Evolutionary conservation across 1,140 invertebrate genomes (phyloP).

Genomic region (Vollenhovia emeryi): DNA sequence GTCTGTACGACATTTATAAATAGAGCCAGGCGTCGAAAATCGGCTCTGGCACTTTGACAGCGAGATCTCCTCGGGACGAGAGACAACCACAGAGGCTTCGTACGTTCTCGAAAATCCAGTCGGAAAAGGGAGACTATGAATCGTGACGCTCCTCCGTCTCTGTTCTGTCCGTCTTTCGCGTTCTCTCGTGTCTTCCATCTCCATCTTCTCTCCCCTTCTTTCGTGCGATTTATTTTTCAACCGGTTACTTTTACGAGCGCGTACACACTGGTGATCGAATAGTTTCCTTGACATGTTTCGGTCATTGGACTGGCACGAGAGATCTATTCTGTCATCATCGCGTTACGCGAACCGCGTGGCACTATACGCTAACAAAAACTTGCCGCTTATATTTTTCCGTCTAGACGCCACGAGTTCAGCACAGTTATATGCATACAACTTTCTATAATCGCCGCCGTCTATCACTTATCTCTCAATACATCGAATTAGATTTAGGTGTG

Average conservation of each 20-base stretch:
- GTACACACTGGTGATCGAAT: neutral
- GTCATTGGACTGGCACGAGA: conserved; percentile 5
- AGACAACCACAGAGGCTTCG: neutral
- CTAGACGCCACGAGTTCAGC: neutral
- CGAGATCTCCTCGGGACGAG: neutral
- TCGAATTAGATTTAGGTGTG: neutral
- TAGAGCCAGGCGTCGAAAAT: conserved; percentile 41
- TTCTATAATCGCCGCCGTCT: neutral
- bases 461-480: neutral
- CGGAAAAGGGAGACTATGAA: neutral
- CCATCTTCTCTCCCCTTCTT: too few species aligned
- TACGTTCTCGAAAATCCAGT: conserved; percentile 2
- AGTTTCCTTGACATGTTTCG: conserved; percentile 45
- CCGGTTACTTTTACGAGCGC: neutral
- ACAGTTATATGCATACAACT: neutral
- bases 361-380: neutral
- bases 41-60: conserved; percentile 42
- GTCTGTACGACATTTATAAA: conserved; percentile 50
- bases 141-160: neutral
- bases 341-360: neutral
- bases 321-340: neutral
- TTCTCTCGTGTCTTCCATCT: too few species aligned
- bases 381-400: neutral
- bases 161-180: too few species aligned
- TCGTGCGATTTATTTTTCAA: conserved; percentile 4